Evolutionary conservation across 1,140 invertebrate species (phyloP), one percentile per base, ranked within the genome.

Genomic region (Hypsibius dujardini): DNA sequence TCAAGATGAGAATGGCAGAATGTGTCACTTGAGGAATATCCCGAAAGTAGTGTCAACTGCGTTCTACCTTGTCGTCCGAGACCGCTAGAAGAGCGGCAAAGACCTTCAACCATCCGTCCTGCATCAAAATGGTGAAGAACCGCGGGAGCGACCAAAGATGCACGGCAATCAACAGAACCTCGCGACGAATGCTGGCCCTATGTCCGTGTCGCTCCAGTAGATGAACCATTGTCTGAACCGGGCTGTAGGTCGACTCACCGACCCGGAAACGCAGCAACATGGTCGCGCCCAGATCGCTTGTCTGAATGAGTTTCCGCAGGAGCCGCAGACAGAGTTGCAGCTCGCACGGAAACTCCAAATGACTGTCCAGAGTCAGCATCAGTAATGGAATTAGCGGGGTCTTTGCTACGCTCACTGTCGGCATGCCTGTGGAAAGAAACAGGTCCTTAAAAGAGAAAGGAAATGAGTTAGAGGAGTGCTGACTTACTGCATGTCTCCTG

Each of bases 181-280:
- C 62, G 3, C 62, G 12, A 7, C 42, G 62, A 67, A 67, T 12
- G 42, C 42, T 12, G 12, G 12, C 45, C 0, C 7, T 12, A 42
- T 45, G 7, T 0, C 62, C 62, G 12, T 67, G 62, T 12, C 7
- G 12, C 45, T 45, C 42, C 42, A 67, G 42, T 45, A 67, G 7
- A 3, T 3, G 12, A 12, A 67, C 3, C 3, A 67, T 15, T 3
- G 42, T 45, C 3, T 67, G 12, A 3, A 67, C 62, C 62, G 62
- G 62, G 42, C 62, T 67, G 62, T 67, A 67, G 12, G 45, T 7
- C 7, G 62, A 12, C 3, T 42, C 42, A 7, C 42, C 62, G 12
- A 67, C 62, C 45, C 12, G 62, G 62, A 67, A 67, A 15, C 62
- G 62, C 12, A 67, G 3, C 7, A 67, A 3, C 62, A 67, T 67